Conservation (phyloP, 2,113 vertebrate species). For the Ctenomys sociabilis region DNA sequence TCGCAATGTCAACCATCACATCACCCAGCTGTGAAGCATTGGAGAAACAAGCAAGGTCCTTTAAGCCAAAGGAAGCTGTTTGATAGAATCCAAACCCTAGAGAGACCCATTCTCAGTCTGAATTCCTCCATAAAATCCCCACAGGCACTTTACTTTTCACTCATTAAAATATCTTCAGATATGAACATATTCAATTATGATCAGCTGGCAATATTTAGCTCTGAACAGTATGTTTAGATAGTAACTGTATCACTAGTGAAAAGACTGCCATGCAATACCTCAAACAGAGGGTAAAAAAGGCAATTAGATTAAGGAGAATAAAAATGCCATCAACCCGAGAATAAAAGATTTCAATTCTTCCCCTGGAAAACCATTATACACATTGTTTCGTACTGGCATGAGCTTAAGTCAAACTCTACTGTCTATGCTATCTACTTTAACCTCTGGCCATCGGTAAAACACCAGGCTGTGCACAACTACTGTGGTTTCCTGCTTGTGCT, state of each 20-base stretch:
- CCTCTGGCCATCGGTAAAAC: background rate
- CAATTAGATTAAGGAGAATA: background rate
- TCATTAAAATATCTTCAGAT: background rate
- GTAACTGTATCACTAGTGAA: background rate
- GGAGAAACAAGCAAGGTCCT: conserved; percentile 29
- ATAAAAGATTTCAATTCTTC: background rate
- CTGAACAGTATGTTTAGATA: background rate
- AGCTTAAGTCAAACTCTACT: background rate
- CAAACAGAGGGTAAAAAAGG: background rate
- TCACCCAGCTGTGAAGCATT: conserved; percentile 90
- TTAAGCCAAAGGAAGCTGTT: background rate
- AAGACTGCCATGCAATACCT: background rate
- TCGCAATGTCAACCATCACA: conserved; percentile 97
- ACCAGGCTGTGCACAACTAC: background rate
- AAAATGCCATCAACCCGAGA: background rate
- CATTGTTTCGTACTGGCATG: background rate
- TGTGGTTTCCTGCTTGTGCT: accelerated
- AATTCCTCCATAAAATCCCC: background rate
- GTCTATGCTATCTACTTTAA: background rate
- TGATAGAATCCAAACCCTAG: background rate
- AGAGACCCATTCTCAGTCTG: background rate
- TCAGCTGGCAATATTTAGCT: background rate
- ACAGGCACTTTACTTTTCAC: background rate
- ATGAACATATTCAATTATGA: background rate
- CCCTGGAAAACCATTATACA: background rate